phyloP scores from a whole-genome alignment of 2,797 vertebrate species.

The Amazonetta brasiliensis region DNA sequence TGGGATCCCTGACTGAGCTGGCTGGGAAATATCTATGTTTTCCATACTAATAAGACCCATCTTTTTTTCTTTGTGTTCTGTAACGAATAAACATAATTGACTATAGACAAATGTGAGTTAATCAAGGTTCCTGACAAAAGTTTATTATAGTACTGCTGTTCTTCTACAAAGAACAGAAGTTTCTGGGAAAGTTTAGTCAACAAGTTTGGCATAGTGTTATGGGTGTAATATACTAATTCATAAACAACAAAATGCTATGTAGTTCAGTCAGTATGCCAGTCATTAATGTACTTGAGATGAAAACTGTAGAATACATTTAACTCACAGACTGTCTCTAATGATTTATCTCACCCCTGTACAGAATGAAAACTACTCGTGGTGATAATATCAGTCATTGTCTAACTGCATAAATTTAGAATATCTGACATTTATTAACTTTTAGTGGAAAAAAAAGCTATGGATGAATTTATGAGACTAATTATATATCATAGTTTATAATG shows the following conservation, averaged over 20 bases:
- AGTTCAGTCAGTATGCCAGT: neutral
- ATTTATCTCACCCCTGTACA: neutral
- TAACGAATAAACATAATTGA: no score
- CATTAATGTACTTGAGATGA: neutral
- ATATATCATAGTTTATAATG: neutral
- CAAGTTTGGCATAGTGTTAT: neutral
- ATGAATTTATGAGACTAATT: neutral
- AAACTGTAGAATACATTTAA: neutral
- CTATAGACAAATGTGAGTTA: neutral
- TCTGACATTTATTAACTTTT: neutral
- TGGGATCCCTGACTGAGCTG: neutral
- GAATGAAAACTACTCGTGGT: neutral
- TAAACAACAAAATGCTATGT: neutral
- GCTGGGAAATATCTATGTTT: neutral
- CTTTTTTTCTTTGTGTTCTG: neutral
- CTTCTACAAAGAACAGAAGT: neutral
- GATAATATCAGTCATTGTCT: neutral
- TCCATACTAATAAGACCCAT: neutral
- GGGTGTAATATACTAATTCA: neutral
- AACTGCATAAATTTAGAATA: neutral
- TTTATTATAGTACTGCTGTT: neutral
- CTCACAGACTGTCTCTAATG: neutral
- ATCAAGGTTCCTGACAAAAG: neutral
- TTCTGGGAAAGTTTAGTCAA: neutral
- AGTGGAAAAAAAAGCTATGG: neutral